Percentiles rank a stretch among this genome's conserved stretches.
These are phyloP conservation scores for Eudyptes chrysolophus DNA, from an alignment of 2,113 vertebrate species.

Conservation along the genomic window DNA sequence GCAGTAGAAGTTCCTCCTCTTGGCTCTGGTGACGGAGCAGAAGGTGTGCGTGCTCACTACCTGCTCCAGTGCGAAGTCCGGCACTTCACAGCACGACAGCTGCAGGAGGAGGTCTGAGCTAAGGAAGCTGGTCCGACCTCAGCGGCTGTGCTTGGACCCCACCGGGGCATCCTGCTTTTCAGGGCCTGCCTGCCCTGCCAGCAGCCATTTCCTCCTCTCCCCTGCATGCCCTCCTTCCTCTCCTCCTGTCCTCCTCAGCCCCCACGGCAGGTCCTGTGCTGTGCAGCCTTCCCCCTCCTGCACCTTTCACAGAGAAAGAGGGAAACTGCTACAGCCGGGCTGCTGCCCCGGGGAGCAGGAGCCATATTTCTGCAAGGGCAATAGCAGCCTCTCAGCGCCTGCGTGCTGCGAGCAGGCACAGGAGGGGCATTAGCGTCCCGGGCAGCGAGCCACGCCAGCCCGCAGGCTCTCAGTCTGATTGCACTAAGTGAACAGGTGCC, in stretches of 20 bases:
- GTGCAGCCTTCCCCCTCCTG: neutral
- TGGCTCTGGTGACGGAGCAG: neutral
- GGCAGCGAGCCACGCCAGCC: neutral
- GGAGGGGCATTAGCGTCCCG: fast-evolving
- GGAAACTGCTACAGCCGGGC: neutral
- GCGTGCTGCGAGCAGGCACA: neutral
- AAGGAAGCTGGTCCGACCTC: neutral
- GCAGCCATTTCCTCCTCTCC: neutral
- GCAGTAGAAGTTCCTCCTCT: neutral
- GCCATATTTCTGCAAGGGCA: neutral
- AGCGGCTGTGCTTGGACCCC: fast-evolving
- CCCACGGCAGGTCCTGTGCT: neutral
- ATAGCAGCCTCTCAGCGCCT: neutral
- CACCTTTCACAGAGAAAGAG: neutral
- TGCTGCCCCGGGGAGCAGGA: neutral
- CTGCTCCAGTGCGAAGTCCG: neutral
- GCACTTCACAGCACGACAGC: neutral
- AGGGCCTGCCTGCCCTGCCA: constrained; percentile 15
- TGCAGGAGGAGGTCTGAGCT: neutral
- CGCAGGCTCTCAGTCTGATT: neutral
- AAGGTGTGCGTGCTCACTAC: neutral
- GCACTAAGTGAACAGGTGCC: neutral
- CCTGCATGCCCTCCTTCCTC: neutral
- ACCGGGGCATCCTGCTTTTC: neutral
- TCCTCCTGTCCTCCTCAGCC: neutral